Conservation (phyloP, 2,888 invertebrate genomes). For the Andrena bucephala region DNA sequence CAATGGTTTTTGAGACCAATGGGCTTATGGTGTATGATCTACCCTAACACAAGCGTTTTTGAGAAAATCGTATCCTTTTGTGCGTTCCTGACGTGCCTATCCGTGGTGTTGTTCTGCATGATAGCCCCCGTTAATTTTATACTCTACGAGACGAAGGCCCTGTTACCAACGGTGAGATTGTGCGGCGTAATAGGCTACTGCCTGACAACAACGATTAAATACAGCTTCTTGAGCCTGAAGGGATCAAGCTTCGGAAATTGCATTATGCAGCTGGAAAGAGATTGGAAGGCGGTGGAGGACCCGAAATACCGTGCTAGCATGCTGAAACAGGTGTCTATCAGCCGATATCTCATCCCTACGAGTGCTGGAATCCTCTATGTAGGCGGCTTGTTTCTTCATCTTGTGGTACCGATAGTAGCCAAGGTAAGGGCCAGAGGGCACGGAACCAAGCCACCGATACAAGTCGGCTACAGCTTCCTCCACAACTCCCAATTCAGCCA, state of each 20-base stretch:
- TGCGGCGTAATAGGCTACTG: slow-evolving; percentile 70
- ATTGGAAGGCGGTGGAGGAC: slow-evolving; percentile 62
- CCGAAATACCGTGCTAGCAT: slow-evolving; percentile 64
- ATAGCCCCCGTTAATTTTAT: slow-evolving; percentile 51
- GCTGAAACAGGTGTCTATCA: slow-evolving; percentile 66
- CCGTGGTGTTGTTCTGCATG: slow-evolving; percentile 44
- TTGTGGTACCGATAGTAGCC: not conserved
- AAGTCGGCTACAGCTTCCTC: no score
- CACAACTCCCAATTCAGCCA: no score
- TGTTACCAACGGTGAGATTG: slow-evolving; percentile 56
- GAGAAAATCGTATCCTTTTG: not conserved
- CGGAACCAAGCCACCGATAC: no score
- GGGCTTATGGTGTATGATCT: slow-evolving; percentile 70
- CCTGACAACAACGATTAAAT: slow-evolving; percentile 69
- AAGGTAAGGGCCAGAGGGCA: no score
- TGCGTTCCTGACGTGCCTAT: not conserved
- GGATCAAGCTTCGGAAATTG: slow-evolving; percentile 43
- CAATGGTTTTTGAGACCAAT: slow-evolving; percentile 70
- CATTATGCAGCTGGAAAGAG: slow-evolving; percentile 66
- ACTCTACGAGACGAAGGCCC: slow-evolving; percentile 14
- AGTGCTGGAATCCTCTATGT: slow-evolving; percentile 61
- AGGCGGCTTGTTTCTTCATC: slow-evolving; percentile 54
- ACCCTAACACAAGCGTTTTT: not conserved
- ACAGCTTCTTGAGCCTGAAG: slow-evolving; percentile 58
- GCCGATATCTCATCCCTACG: slow-evolving; percentile 56